These are phyloP conservation scores for Stratiolaelaps scimitus DNA, from an alignment of 1,140 invertebrate species.

Conservation along the genomic window DNA sequence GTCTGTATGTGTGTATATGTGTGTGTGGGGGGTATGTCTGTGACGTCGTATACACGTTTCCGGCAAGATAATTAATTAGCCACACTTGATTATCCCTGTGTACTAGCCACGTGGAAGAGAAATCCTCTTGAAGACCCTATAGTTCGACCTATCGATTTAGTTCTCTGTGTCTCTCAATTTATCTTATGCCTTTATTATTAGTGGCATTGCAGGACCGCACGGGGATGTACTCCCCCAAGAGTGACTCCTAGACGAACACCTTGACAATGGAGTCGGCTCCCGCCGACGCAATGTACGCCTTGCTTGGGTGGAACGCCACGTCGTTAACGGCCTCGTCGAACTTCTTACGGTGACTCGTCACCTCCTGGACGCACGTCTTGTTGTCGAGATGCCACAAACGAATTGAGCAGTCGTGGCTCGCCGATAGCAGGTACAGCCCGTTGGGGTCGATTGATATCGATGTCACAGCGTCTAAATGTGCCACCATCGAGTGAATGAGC, in stretches of 20 bases:
- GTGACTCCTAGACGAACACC: constrained; percentile 55
- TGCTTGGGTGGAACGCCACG: constrained; percentile 96
- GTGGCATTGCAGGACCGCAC: too few species aligned
- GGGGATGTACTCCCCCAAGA: neutral
- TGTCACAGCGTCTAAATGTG: constrained; percentile 95
- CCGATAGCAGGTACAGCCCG: constrained; percentile 92
- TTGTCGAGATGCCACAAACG: constrained; percentile 98
- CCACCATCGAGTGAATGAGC: constrained; percentile 92
- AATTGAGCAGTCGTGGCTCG: constrained; percentile 97
- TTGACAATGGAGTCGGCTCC: constrained; percentile 96
- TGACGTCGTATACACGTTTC: too few species aligned
- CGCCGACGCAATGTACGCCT: constrained; percentile 94
- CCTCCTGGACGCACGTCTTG: constrained; percentile 97
- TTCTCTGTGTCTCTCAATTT: neutral
- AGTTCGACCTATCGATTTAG: neutral
- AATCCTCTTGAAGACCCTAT: neutral
- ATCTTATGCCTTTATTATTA: too few species aligned
- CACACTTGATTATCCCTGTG: too few species aligned
- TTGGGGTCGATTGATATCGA: constrained; percentile 94
- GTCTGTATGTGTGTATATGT: constrained; percentile 2
- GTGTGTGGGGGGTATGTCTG: neutral
- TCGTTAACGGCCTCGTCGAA: constrained; percentile 98
- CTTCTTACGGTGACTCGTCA: constrained; percentile 97
- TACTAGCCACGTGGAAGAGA: too few species aligned
- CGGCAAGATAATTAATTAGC: too few species aligned